These are phyloP conservation scores for Mizuhopecten yessoensis DNA, from an alignment of 1,140 invertebrate genomes.

Conservation along the genomic window DNA sequence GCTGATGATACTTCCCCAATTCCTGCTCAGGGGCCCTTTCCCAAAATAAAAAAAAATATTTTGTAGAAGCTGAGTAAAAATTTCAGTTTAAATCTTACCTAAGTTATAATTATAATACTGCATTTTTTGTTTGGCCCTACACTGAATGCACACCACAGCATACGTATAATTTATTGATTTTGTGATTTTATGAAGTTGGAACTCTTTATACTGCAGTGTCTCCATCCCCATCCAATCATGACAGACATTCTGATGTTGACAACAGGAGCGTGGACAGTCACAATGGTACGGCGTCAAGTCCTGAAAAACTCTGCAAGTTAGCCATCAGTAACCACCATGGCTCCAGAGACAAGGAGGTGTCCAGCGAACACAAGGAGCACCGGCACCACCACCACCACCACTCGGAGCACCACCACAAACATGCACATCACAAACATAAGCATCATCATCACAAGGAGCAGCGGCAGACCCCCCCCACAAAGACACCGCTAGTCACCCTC, in stretches of 20 bases:
- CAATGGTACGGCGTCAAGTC: neutral
- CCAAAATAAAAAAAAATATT: too few relatives aligned
- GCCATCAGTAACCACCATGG: neutral
- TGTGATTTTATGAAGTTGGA: too few relatives aligned
- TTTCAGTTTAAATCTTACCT: too few relatives aligned
- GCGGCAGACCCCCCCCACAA: conserved; percentile 41
- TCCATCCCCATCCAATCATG: neutral
- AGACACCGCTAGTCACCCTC: neutral
- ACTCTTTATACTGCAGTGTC: neutral
- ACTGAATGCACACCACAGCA: too few relatives aligned
- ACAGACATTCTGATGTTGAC: neutral
- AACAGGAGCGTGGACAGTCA: neutral
- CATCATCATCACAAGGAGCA: conserved; percentile 66
- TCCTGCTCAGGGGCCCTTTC: too few relatives aligned
- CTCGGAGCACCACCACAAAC: conserved; percentile 66
- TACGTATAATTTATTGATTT: too few relatives aligned
- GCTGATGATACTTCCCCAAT: too few relatives aligned
- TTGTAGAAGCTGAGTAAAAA: too few relatives aligned
- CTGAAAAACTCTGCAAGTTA: neutral
- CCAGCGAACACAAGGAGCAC: neutral
- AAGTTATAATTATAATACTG: too few relatives aligned
- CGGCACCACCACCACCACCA: conserved; percentile 46
- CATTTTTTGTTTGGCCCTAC: too few relatives aligned
- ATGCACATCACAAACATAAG: conserved; percentile 70
- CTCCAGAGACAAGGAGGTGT: neutral